Conservation (phyloP, 92 coral and sea anemone species). For the Virgularia gustaviana region DNA sequence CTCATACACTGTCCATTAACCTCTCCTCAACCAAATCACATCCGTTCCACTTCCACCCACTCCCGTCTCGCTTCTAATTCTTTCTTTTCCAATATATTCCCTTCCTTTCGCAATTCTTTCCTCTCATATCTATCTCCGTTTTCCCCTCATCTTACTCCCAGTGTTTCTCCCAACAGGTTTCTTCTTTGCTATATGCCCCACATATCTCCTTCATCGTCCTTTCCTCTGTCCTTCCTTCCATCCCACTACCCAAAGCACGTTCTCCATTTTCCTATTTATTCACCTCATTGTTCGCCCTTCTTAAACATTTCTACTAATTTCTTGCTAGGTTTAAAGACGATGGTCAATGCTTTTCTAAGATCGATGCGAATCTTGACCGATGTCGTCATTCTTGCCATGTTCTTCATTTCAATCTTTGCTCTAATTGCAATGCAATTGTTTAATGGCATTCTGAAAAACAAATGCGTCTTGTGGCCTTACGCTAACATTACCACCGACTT, state of each 20-base stretch:
- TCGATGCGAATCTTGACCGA: slow-evolving; percentile 93
- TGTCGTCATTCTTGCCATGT: slow-evolving; percentile 76
- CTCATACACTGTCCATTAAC: too few species aligned
- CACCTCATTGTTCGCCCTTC: background rate
- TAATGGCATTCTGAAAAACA: slow-evolving; percentile 81
- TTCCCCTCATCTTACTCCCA: too few species aligned
- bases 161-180: too few species aligned
- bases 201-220: too few species aligned
- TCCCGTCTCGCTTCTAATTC: too few species aligned
- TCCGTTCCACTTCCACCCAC: too few species aligned
- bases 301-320: background rate
- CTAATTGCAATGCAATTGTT: slow-evolving; percentile 94
- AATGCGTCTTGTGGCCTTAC: slow-evolving; percentile 60
- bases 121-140: too few species aligned
- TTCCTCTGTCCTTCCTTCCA: too few species aligned
- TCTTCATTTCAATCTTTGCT: slow-evolving; percentile 88
- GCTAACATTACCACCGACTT: slow-evolving; percentile 37
- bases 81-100: too few species aligned
- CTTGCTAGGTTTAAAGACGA: slow-evolving; percentile 76
- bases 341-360: slow-evolving; percentile 90
- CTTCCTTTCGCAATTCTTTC: too few species aligned
- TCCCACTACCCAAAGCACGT: background rate
- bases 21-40: too few species aligned
- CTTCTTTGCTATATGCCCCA: too few species aligned
- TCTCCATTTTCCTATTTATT: background rate